Evolutionary conservation across 2,113 vertebrate species (phyloP), one percentile per base, ranked within the genome.

Genomic region (Agelaius phoeniceus): DNA sequence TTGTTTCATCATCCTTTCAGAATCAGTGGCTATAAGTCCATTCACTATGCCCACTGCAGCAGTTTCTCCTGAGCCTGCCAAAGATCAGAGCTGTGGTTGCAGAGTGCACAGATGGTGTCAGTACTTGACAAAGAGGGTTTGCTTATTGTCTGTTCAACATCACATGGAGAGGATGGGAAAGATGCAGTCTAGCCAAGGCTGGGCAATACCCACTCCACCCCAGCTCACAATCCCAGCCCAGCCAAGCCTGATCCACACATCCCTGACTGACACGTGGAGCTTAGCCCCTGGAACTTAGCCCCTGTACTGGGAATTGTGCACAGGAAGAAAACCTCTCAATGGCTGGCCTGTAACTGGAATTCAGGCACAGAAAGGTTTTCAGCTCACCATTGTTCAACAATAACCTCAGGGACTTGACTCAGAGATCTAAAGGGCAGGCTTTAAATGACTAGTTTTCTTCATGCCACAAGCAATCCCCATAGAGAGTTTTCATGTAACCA

Each of bases 61-160:
- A 27, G 17, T 49, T 94, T 76, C 44, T 78, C 23, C 23, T 5
- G 22, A 31, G 22, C n/a, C 77, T 69, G 33, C 55, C 59, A 31
- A 62, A 82, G 48, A 14, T 13, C 27, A 46, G n/a, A 28, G 23
- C 2, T 59, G 33, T 11, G 68, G 49, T 14, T 62, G 19, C 58
- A 68, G 75, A 87, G 8, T n/a, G 31, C 48, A 52, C 23, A 52
- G 31, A 13, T 1, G 11, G 35, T 27, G 55, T 81, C 6, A 2
- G 48, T 43, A 58, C 19, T 41, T 30, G 39, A 23, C 37, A 51
- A 81, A 51, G 8, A 67, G 16, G 14, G 11, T 54, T 93, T 77
- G 27, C 5, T 74, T 63, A 13, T 33, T 68, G 33, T 13, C 27
- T 0, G 0, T 55, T 77, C 66, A 55, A 2, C 2, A 4, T 6